Base-by-base conservation (phyloP, 2,888 invertebrate species). In the Drosophila affinis region DNA sequence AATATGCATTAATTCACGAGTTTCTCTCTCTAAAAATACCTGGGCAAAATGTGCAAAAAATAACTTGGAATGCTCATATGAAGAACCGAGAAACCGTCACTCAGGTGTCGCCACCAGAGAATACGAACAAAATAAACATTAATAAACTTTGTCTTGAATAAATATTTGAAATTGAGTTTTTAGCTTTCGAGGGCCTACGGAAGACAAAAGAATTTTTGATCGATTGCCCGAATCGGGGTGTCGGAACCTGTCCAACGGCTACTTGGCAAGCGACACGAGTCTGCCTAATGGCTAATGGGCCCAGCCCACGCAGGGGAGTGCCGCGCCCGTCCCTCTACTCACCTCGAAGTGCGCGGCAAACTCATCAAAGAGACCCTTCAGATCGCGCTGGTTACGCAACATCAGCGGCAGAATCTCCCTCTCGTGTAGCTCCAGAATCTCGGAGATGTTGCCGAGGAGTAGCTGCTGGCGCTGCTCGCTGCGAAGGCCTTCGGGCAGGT, bases 401-500 rank as follows among this genome's bases (percentile, higher is more conserved):
- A 92, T 88, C 68, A 91, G 76, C 52, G 92, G 92, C 57, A 92
- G 76, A 64, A 92, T 90, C 61, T 91, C 81, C 12, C 81, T 68
- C 12, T 91, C 91, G 91, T 98, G 98, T 91, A 98, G 97, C 91
- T 96, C 95, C 91, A 96, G 95, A 87, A 98, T 97, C 91, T 97
- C 96, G 89, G 97, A 96, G 55, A 98, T 95, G 91, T 98, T 98
- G 39, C 97, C 97, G 91, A 98, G 97, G 83, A 98, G 95, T 39
- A 85, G 65, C 14, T 79, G 79, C 45, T 89, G 89, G 47, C 87
- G 89, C 9, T 82, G 85, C 3, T 67, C 76, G 9, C 91, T 91
- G 6, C 76, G 80, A 4, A 92, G 65, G 5, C 81, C 62, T 3
- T 87, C 87, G 0, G 92, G 92, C 46, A 91, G 71, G 68, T 90